These are phyloP conservation scores for Ylistrum balloti DNA, from an alignment of 1,140 invertebrate species.

Conservation along the genomic window DNA sequence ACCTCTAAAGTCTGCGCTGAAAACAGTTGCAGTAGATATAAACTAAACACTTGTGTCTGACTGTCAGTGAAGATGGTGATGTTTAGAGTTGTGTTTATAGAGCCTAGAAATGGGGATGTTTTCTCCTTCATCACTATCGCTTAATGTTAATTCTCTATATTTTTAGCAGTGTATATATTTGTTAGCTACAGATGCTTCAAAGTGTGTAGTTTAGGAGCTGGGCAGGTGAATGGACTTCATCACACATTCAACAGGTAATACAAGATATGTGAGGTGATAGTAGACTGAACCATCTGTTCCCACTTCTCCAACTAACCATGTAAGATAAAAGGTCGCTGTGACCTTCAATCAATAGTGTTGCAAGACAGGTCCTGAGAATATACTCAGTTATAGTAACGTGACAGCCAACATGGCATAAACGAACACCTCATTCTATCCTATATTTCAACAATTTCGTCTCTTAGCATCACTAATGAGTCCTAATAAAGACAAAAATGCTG, in stretches of 20 bases:
- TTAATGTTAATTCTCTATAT: too few species aligned
- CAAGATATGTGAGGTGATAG: too few species aligned
- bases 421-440: too few species aligned
- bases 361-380: too few species aligned
- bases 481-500: too few species aligned
- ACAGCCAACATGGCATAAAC: too few species aligned
- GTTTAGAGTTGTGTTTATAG: neutral
- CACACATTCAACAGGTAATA: neutral
- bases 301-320: neutral
- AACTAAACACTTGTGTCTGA: neutral
- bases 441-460: too few species aligned
- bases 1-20: neutral
- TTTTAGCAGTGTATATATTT: neutral
- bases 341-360: neutral
- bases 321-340: slow-evolving; percentile 25
- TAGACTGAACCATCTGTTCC: neutral
- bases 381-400: too few species aligned
- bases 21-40: slow-evolving; percentile 15
- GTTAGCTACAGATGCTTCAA: neutral
- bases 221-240: neutral
- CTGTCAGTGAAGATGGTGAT: neutral
- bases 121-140: neutral
- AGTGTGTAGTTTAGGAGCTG: neutral
- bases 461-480: too few species aligned
- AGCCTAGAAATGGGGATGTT: neutral